Evolutionary conservation across 2,113 vertebrate species (phyloP).

Genomic region (Phalacrocorax aristotelis): DNA sequence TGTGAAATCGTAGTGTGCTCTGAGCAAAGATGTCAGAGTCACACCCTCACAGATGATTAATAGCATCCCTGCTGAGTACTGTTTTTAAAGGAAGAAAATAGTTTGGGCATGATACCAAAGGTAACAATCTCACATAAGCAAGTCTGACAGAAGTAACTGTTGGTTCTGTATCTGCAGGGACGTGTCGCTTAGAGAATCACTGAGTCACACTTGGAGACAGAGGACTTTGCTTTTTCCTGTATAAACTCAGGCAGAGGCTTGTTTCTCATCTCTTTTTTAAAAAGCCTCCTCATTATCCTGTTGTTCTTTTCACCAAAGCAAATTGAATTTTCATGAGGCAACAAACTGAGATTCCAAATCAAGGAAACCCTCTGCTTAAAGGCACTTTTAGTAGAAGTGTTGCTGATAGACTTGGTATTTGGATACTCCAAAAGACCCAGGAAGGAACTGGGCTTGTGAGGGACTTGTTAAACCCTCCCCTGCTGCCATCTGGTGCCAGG

Average conservation of each 20-base stretch:
- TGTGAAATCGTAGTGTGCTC: neutral
- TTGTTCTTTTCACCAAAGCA: neutral
- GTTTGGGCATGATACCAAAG: neutral
- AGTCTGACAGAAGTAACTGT: neutral
- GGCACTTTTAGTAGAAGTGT: neutral
- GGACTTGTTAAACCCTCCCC: neutral
- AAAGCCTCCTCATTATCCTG: neutral
- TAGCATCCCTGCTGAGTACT: neutral
- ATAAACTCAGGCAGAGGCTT: neutral
- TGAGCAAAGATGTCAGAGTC: neutral
- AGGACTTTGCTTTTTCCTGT: neutral
- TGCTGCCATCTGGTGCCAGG: slow-evolving; percentile 59
- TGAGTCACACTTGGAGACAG: neutral
- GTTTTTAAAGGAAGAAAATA: slow-evolving; percentile 1
- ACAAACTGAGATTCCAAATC: neutral
- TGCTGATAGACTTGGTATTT: neutral
- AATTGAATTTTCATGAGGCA: neutral
- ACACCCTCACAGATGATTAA: neutral
- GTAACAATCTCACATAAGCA: neutral
- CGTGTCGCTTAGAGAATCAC: neutral
- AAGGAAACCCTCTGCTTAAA: neutral
- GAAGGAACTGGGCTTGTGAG: neutral
- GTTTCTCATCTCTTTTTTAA: neutral
- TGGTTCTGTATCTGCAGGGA: neutral
- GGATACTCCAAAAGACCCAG: neutral